Percentiles rank a stretch among this genome's conserved stretches.
These are phyloP conservation scores for Ptilodon capucinus DNA, from an alignment of 2,888 invertebrate species.

Conservation along the genomic window DNA sequence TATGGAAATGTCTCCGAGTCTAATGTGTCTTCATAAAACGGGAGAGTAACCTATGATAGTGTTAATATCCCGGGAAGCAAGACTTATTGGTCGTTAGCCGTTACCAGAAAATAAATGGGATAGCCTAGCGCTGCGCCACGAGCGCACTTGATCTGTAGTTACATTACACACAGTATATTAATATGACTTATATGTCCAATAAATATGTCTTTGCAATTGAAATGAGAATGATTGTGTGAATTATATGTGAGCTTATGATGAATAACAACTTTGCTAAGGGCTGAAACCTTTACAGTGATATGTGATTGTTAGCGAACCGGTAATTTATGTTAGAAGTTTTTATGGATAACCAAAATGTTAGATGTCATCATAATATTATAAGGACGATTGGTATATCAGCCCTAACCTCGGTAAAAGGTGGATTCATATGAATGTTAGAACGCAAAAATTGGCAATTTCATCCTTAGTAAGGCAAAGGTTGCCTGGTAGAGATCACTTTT, in stretches of 20 bases:
- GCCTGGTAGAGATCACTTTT: too few species aligned
- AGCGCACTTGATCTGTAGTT: slow-evolving; percentile 36
- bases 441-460: too few species aligned
- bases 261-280: too few species aligned
- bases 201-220: slow-evolving; percentile 5
- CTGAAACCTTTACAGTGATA: too few species aligned
- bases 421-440: too few species aligned
- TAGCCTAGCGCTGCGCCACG: slow-evolving; percentile 42
- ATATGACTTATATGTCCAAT: slow-evolving; percentile 30
- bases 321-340: too few species aligned
- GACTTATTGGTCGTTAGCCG: slow-evolving; percentile 81
- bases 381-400: too few species aligned
- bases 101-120: slow-evolving; percentile 73
- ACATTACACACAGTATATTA: slow-evolving; percentile 28
- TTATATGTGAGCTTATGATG: not conserved
- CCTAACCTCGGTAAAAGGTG: too few species aligned
- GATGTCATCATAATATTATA: too few species aligned
- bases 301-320: too few species aligned
- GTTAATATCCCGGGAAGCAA: slow-evolving; percentile 80
- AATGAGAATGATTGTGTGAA: slow-evolving; percentile 3
- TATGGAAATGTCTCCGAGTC: slow-evolving; percentile 67
- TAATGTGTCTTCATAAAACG: slow-evolving; percentile 80
- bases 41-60: slow-evolving; percentile 80
- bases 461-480: too few species aligned
- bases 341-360: too few species aligned